A percentile compares a stretch with the other conserved stretches of the same genome.
Evolutionary conservation across 2,888 invertebrate species (phyloP).

Genomic region (Pollenia labialis): DNA sequence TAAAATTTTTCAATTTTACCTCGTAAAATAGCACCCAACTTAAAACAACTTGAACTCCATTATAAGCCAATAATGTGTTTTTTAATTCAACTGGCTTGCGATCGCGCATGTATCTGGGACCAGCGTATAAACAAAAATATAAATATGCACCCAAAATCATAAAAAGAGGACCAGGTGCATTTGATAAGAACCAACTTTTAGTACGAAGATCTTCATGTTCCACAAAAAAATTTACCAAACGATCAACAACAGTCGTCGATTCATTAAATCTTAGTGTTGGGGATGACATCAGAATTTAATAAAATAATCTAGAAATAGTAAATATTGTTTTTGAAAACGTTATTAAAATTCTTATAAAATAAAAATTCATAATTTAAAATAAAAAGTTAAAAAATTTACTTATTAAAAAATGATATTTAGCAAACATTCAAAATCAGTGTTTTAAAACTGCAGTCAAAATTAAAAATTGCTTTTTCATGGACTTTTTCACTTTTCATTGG

Average conservation of each 20-base stretch:
- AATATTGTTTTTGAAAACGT: not conserved
- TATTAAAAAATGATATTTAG: too few relatives aligned
- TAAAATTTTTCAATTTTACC: constrained; percentile 83
- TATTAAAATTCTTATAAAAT: too few relatives aligned
- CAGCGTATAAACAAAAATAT: constrained; percentile 90
- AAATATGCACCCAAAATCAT: constrained; percentile 89
- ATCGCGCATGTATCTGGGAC: constrained; percentile 94
- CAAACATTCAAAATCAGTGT: too few relatives aligned
- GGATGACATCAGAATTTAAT: constrained; percentile 77
- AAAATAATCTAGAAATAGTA: constrained; percentile 4
- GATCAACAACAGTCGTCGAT: constrained; percentile 82
- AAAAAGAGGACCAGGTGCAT: constrained; percentile 88
- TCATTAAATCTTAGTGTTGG: constrained; percentile 79
- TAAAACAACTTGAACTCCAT: constrained; percentile 93
- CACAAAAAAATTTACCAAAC: constrained; percentile 83
- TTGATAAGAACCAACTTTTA: constrained; percentile 89
- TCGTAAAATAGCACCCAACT: constrained; percentile 92
- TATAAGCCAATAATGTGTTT: constrained; percentile 92
- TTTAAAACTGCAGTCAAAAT: too few relatives aligned
- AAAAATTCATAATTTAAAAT: too few relatives aligned
- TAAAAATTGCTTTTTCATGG: too few relatives aligned
- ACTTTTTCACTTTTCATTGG: too few relatives aligned
- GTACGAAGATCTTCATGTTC: constrained; percentile 84
- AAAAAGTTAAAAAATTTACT: too few relatives aligned
- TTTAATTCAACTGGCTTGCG: constrained; percentile 93